Base-by-base conservation (phyloP, 2,113 vertebrate genomes). In the Sarotherodon lohbergeri region DNA sequence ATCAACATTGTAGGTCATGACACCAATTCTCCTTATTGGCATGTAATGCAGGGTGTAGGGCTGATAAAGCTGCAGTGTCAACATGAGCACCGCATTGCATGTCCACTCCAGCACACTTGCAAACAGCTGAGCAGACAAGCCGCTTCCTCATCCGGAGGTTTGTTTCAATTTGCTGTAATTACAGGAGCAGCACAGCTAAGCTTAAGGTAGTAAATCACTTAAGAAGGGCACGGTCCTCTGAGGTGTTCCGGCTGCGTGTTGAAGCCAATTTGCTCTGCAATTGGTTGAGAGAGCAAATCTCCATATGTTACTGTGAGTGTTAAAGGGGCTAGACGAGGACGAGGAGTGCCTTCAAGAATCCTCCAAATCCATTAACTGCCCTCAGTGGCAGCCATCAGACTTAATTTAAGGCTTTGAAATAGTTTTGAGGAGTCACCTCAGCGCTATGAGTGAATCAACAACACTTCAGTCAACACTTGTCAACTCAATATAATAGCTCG, bases 181-280 rank as follows among this genome's bases (percentile, higher is more conserved):
- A 95, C 91, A 88, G 90, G 52, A 88, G 11, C 73, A 59, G 36
- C 7, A 6, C 24, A 39, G 88, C 87, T 78, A 34, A 91, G 90
- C 90, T 93, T 90, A 90, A 86, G 73, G 54, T 87, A 93, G 73
- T 92, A 93, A 95, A 94, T 93, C 92, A 73, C 94, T 95, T 95
- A 94, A 95, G 94, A 61, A 88, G 92, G 93, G 19, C 85, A 52
- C 59, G 83, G 86, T 88, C 84, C 88, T 89, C 52, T 32, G 91
- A 94, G 95, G 93, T 94, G 91, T 90, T 87, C 82, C 13, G 76
- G 61, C 76, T 57, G 52, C 5, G 83, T 43, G 84, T 88, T 82
- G 63, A 92, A 94, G 88, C 92, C 91, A 91, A 90, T 94, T 90
- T 94, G 71, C 81, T 59, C 80, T 48, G 41, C 34, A 48, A 22